Base-by-base conservation (phyloP, 1,140 invertebrate species). In the Epicauta chinensis region DNA sequence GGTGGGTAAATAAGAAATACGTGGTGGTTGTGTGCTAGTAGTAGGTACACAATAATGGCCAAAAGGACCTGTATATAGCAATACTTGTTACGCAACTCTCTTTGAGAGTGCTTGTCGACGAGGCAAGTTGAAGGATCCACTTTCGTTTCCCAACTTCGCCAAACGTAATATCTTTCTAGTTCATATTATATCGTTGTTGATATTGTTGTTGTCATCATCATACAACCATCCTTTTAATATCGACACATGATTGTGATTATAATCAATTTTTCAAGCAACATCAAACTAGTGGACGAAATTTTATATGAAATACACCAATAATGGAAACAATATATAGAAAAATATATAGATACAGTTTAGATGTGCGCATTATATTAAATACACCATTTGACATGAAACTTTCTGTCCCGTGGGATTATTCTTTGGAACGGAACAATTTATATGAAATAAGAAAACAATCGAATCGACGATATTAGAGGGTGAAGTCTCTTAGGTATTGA, bases 361-460 rank as follows among this genome's bases (percentile, higher is more conserved):
- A 23, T 23, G 23, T 23, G 23, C 23, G 31, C 45, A 57, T 57
- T 53, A 47, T 51, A 60, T 60, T 60, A 60, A 60, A 57, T 46
- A 49, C 36, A 45, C 51, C 40, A 53, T 57, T 56, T 53, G 48
- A 46, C 51, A 57, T 58, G 52, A 52, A 58, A 63, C 56, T 59
- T 58, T 30, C 17, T n/a, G 15, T 55, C 58, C 44, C 61, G 10
- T 16, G 54, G 48, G 59, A 44, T n/a, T 30, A 38, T 34, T 56
- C 58, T 59, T 56, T 56, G 51, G 48, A 56, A 58, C 54, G 57
- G 61, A 63, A 63, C 61, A 63, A 63, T 63, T 63, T 60, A 58
- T 61, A 58, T 59, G 61, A 61, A 63, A 63, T 63, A 60, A 60
- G 59, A 63, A 63, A 63, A 63, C 61, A 63, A 63, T 63, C 48